phyloP scores from a whole-genome alignment of 2,888 invertebrate species.

The Protodeltote pygarga region DNA sequence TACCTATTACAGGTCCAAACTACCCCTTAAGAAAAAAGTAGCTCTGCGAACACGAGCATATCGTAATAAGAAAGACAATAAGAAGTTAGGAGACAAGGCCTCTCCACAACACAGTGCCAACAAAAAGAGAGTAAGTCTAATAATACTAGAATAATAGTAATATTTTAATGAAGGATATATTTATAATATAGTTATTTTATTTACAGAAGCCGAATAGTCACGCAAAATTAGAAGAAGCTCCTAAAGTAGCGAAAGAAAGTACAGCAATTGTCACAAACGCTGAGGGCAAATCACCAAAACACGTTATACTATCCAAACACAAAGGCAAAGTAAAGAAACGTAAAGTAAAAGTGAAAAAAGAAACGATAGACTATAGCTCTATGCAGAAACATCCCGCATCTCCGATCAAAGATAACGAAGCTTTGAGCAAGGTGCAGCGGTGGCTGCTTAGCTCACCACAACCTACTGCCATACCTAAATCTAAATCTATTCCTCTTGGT shows the following conservation, averaged over 20 bases:
- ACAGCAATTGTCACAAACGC: constrained; percentile 78
- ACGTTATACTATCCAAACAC: constrained; percentile 82
- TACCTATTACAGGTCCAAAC: constrained; percentile 89
- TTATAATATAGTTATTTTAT: constrained; percentile 1
- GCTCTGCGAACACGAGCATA: constrained; percentile 87
- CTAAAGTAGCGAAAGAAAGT: constrained; percentile 77
- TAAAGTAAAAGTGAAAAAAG: constrained; percentile 88
- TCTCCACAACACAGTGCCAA: constrained; percentile 78
- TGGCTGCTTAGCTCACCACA: constrained; percentile 93
- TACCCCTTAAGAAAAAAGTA: constrained; percentile 95
- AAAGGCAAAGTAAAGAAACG: constrained; percentile 82
- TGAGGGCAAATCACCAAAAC: constrained; percentile 86
- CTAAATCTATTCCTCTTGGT: constrained; percentile 94
- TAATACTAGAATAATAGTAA: constrained; percentile 1
- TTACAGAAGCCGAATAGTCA: constrained; percentile 75
- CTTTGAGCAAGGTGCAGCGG: constrained; percentile 93
- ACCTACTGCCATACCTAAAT: constrained; percentile 90
- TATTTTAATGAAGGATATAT: not conserved
- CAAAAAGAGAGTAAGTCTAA: constrained; percentile 79
- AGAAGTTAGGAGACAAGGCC: constrained; percentile 76
- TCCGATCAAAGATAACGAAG: constrained; percentile 86
- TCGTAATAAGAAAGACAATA: constrained; percentile 84
- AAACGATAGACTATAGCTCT: constrained; percentile 93
- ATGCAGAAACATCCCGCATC: constrained; percentile 88
- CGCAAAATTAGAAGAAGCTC: constrained; percentile 70